These are phyloP conservation scores for Meandrina meandrites DNA, from an alignment of 92 coral and sea anemone genomes.

Conservation along the genomic window DNA sequence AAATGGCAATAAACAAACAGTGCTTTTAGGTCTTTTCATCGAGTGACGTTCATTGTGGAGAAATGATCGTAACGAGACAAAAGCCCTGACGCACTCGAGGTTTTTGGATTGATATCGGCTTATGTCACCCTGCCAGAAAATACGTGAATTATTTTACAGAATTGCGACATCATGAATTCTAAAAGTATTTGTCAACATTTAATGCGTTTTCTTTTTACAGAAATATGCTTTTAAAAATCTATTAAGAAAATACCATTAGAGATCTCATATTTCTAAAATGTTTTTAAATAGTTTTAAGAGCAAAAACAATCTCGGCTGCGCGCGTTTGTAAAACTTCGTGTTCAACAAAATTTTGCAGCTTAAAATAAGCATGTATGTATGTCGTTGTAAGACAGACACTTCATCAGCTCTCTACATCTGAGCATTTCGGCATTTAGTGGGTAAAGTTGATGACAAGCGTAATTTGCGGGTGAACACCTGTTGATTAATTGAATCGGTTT, in stretches of 20 bases:
- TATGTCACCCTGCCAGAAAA: constrained; percentile 26
- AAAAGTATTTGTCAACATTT: background rate
- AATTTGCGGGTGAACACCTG: background rate
- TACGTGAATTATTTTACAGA: background rate
- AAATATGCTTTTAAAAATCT: constrained; percentile 29
- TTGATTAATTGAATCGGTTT: background rate
- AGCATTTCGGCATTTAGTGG: background rate
- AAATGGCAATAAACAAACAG: constrained; percentile 65
- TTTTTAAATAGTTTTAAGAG: background rate
- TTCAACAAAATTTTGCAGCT: background rate
- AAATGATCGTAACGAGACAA: constrained; percentile 25
- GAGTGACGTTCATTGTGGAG: constrained; percentile 54
- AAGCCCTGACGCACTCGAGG: constrained; percentile 35
- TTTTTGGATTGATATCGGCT: background rate
- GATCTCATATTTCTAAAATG: constrained; percentile 24
- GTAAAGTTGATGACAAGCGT: background rate
- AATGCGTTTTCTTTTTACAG: background rate
- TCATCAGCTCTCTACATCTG: background rate
- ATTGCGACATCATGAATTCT: background rate
- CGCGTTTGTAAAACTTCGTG: background rate
- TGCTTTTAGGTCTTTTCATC: constrained; percentile 28
- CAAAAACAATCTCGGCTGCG: background rate
- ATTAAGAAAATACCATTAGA: constrained; percentile 25
- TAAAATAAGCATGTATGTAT: background rate
- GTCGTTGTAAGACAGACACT: background rate